A percentile compares a stretch with the other conserved stretches of the same genome.
Evolutionary conservation across 2,888 invertebrate species (phyloP).

Genomic region (Anagyrus pseudococci): DNA sequence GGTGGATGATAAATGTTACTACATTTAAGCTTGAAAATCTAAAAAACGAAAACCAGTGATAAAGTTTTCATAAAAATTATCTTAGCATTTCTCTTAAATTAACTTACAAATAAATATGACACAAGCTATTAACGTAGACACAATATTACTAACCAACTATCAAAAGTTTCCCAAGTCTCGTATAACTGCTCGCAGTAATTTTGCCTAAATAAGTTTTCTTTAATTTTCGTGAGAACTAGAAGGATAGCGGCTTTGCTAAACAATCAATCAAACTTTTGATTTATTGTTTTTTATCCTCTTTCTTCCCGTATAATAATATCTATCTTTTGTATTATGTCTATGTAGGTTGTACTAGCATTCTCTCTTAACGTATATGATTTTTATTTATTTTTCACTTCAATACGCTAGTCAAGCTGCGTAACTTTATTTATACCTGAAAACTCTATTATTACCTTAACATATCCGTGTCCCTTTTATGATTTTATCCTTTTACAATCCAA

Average conservation of each 20-base stretch:
- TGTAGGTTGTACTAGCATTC: conserved; percentile 24
- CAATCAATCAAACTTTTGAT: too few species aligned
- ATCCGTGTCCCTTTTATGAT: conserved; percentile 2
- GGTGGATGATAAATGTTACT: too few species aligned
- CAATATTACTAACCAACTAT: conserved; percentile 1
- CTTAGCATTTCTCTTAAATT: background rate
- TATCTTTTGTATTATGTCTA: conserved; percentile 11
- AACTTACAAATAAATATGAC: too few species aligned
- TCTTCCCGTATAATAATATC: conserved; percentile 9
- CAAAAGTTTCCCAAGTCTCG: conserved; percentile 11
- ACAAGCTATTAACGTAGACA: background rate
- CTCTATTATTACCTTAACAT: background rate
- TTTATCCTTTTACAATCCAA: background rate
- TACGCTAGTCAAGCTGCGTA: conserved; percentile 26
- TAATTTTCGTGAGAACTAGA: too few species aligned
- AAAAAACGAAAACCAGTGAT: too few species aligned
- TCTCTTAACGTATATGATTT: conserved; percentile 10
- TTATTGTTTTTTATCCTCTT: conserved; percentile 10
- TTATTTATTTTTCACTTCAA: conserved; percentile 14
- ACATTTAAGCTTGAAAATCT: too few species aligned
- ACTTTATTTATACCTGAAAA: background rate
- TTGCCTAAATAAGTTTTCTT: conserved; percentile 12
- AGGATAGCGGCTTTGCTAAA: too few species aligned
- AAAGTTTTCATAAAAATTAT: too few species aligned
- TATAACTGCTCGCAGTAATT: conserved; percentile 16